Evolutionary conservation across 2,113 vertebrate genomes (phyloP).

Genomic region (Eretmochelys imbricata): DNA sequence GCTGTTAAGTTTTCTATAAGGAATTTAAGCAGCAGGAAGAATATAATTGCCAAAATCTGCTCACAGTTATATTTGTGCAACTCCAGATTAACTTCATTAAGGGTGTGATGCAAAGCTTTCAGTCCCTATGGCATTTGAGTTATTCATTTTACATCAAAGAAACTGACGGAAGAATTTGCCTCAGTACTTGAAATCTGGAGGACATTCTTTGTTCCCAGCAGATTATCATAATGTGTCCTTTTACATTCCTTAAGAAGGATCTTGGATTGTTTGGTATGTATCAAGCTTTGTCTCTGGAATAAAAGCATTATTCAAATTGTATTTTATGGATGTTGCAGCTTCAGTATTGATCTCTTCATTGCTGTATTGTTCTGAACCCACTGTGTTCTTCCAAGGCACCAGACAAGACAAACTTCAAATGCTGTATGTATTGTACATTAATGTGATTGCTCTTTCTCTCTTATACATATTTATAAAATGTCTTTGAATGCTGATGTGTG

Average conservation of each 20-base stretch:
- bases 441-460: not conserved
- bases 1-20: not conserved
- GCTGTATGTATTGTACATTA: not conserved
- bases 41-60: not conserved
- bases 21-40: not conserved
- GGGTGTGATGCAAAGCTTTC: not conserved
- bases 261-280: not conserved
- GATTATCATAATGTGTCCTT: not conserved
- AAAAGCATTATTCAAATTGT: not conserved
- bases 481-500: fast-evolving
- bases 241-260: not conserved
- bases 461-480: not conserved
- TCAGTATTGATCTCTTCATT: not conserved
- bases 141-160: not conserved
- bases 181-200: not conserved
- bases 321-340: not conserved
- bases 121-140: not conserved
- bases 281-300: not conserved
- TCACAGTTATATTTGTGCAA: not conserved
- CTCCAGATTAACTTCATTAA: not conserved
- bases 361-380: not conserved
- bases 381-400: not conserved
- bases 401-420: not conserved
- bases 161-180: not conserved
- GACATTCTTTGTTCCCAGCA: not conserved